Evolutionary conservation across 37 sponge, comb jelly and placozoan species (phyloP), one percentile per base, ranked within the genome.

Genomic region (Halisarca cf. caerulea): DNA sequence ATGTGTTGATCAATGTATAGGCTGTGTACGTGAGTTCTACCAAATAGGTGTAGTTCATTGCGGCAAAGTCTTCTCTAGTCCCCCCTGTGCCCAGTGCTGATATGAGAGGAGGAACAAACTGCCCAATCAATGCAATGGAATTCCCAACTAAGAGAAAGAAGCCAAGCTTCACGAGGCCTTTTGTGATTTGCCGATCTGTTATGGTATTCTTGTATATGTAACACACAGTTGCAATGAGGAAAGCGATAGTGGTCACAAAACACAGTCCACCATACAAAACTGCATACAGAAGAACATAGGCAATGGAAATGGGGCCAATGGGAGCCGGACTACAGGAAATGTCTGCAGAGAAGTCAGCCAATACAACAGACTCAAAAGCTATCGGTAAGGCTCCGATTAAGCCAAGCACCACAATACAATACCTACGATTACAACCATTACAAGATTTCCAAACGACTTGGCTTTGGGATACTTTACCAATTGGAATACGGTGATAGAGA

Each of bases 71-170:
- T 6, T 23, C 30, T 6, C 5, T 7, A 6, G 35, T 18, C 35
- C 0, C 33, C 3, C 2, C 25, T 2, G 25, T 6, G 3, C 2
- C 2, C 15, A 27, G 17, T 32, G 7, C 28, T 8, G 69, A 27
- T 68, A 68, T 68, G 30, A 30, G 30, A 23, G 64, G 3, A 32
- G 69, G 69, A 2, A 68, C 4, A 68, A 68, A 32, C 33, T 68
- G 69, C 1, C 69, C 69, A 6, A 68, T 30, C 1, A 8, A 32
- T 18, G n/a, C 28, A 17, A 68, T 3, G 4, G 28, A 32, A 30
- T 68, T 68, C 35, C 69, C 69, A 68, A 68, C 3, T 0, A 68
- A 33, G 0, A 68, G 69, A 27, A 68, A 68, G 33, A 68, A 68
- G 2, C 69, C 33, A 27, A 68, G 69, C 4, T 68, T 68, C 35